phyloP scores from a whole-genome alignment of 1,140 invertebrate genomes.

The Aphidius ervi region DNA sequence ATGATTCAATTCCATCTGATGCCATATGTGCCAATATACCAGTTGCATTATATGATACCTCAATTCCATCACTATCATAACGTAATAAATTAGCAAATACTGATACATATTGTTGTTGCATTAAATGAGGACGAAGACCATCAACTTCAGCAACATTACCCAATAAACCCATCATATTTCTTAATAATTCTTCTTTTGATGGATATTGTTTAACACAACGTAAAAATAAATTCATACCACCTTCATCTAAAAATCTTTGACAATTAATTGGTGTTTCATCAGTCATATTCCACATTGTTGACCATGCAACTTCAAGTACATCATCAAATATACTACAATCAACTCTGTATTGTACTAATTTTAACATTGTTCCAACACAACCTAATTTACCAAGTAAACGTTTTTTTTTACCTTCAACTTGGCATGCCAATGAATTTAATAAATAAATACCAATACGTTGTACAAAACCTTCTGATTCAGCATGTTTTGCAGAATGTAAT shows the following conservation, averaged over 20 bases:
- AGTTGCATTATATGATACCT: constrained; percentile 96
- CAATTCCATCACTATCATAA: constrained; percentile 87
- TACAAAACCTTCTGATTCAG: constrained; percentile 84
- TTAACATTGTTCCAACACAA: constrained; percentile 83
- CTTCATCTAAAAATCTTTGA: constrained; percentile 77
- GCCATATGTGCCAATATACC: constrained; percentile 94
- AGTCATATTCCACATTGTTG: constrained; percentile 97
- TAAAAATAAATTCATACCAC: constrained; percentile 84
- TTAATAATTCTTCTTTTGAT: constrained; percentile 79
- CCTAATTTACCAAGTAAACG: constrained; percentile 83
- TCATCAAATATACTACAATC: constrained; percentile 79
- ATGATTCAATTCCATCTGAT: constrained; percentile 81
- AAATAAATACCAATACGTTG: constrained; percentile 93
- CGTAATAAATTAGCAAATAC: constrained; percentile 84
- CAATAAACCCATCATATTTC: constrained; percentile 95
- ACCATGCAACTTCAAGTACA: constrained; percentile 96
- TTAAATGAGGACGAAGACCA: constrained; percentile 74
- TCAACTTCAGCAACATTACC: constrained; percentile 96
- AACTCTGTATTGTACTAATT: constrained; percentile 74
- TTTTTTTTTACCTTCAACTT: constrained; percentile 91
- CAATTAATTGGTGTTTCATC: constrained; percentile 94
- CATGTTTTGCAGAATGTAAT: constrained; percentile 75
- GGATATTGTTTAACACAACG: constrained; percentile 82
- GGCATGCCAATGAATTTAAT: constrained; percentile 91
- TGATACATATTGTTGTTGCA: constrained; percentile 77